Percentiles rank a stretch among this genome's conserved stretches.
Conservation (phyloP, 2,113 vertebrate genomes). For the Pseudopodoces humilis region DNA sequence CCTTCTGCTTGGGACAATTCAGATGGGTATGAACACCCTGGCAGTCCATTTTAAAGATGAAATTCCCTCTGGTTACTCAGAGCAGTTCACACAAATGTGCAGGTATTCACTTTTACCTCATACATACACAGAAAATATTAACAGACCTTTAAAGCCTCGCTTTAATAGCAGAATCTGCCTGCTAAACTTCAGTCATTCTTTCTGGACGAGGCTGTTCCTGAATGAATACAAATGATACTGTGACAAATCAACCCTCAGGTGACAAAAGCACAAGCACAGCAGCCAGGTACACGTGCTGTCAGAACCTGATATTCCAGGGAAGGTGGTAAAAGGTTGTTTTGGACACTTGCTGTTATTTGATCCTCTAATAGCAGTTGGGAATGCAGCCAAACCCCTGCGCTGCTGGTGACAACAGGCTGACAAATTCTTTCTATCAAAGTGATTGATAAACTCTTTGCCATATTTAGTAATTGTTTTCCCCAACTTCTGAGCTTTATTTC, state of each 20-base stretch:
- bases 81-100: background rate
- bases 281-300: background rate
- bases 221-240: background rate
- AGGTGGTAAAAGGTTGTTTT: background rate
- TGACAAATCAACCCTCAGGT: background rate
- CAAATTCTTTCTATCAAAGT: background rate
- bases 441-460: background rate
- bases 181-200: background rate
- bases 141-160: background rate
- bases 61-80: background rate
- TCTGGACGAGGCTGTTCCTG: background rate
- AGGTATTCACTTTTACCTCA: background rate
- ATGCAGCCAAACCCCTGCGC: background rate
- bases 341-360: background rate
- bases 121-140: background rate
- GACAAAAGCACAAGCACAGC: background rate
- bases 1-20: no score
- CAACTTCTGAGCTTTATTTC: background rate
- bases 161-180: background rate
- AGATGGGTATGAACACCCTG: background rate
- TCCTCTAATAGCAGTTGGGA: background rate
- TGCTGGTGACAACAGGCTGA: background rate
- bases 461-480: conserved; percentile 24
- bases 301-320: background rate
- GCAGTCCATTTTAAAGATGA: background rate